phyloP scores from a whole-genome alignment of 1,140 invertebrate species.

The Pseudomyrmex pallidus region DNA sequence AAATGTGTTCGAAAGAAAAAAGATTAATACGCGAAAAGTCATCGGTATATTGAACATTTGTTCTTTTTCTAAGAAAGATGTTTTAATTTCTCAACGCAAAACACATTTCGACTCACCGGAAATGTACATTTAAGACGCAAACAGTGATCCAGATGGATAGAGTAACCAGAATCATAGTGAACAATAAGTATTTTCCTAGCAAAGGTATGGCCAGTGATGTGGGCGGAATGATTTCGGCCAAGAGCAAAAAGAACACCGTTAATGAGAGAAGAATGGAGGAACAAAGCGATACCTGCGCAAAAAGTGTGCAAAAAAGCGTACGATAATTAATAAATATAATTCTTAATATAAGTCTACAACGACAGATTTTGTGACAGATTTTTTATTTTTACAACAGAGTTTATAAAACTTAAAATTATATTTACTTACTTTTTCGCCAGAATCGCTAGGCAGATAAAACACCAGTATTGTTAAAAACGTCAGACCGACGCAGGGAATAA shows the following conservation, averaged over 20 bases:
- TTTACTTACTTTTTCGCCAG: conserved; percentile 93
- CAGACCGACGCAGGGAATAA: conserved; percentile 95
- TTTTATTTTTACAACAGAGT: background rate
- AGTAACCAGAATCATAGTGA: conserved; percentile 99
- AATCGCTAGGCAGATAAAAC: conserved; percentile 98
- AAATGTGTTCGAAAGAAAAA: too few relatives aligned
- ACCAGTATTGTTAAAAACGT: conserved; percentile 97
- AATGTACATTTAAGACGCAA: conserved; percentile 98
- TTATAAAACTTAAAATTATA: conserved; percentile 2
- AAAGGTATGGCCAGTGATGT: conserved; percentile 98
- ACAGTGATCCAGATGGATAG: conserved; percentile 98
- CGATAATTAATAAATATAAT: background rate
- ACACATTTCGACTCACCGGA: conserved; percentile 90
- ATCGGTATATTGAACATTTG: too few relatives aligned
- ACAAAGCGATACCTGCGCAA: conserved; percentile 92
- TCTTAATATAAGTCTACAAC: background rate
- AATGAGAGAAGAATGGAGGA: conserved; percentile 99
- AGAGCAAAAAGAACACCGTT: conserved; percentile 98
- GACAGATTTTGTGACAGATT: background rate
- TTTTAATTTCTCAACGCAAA: background rate
- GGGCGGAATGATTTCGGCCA: conserved; percentile 99
- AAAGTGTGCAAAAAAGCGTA: conserved; percentile 23
- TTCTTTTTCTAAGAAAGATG: too few relatives aligned
- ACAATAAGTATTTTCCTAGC: conserved; percentile 97
- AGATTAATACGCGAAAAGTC: too few relatives aligned